Conservation (phyloP, 2,113 vertebrate species). For the Oncorhynchus masou region DNA sequence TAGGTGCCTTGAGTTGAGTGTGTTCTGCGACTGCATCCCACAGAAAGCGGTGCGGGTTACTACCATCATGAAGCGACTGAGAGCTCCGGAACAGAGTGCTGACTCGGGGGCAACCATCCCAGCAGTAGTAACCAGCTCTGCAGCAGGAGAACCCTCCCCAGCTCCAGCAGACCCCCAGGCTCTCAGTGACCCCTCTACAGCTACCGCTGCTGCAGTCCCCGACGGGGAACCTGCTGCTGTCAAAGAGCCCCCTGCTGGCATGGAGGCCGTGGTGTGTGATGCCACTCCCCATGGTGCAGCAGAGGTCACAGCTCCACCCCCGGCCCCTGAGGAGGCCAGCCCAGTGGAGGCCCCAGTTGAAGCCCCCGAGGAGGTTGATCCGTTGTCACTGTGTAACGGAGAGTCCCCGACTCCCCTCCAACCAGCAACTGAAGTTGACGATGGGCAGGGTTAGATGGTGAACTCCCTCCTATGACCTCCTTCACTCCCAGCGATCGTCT, state of each 20-base stretch:
- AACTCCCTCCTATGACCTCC: constrained; percentile 20
- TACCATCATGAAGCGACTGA: constrained; percentile 94
- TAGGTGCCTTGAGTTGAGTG: not conserved
- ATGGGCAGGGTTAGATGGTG: constrained; percentile 79
- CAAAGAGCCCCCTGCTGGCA: constrained; percentile 40
- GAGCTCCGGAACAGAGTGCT: constrained; percentile 81
- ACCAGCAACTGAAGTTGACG: constrained; percentile 58
- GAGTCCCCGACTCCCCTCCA: constrained; percentile 63
- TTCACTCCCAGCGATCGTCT: constrained; percentile 26
- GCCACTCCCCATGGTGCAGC: constrained; percentile 38
- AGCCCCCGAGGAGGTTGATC: constrained; percentile 56
- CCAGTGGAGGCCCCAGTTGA: not conserved
- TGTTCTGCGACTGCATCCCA: constrained; percentile 8
- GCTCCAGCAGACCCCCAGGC: constrained; percentile 42
- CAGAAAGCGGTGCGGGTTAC: constrained; percentile 97
- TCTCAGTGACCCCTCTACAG: constrained; percentile 40
- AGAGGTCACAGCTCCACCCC: constrained; percentile 23
- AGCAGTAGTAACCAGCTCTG: constrained; percentile 33
- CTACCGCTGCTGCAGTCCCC: not conserved
- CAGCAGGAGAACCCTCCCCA: constrained; percentile 47
- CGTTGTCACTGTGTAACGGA: constrained; percentile 79
- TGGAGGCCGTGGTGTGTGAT: constrained; percentile 39
- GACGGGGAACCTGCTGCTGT: constrained; percentile 17
- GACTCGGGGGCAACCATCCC: constrained; percentile 47
- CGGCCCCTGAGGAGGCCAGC: not conserved